Percentiles rank a stretch among this genome's conserved stretches.
These are phyloP conservation scores for Stegophylla sp. DNA, from an alignment of 2,888 invertebrate genomes.

Conservation along the genomic window DNA sequence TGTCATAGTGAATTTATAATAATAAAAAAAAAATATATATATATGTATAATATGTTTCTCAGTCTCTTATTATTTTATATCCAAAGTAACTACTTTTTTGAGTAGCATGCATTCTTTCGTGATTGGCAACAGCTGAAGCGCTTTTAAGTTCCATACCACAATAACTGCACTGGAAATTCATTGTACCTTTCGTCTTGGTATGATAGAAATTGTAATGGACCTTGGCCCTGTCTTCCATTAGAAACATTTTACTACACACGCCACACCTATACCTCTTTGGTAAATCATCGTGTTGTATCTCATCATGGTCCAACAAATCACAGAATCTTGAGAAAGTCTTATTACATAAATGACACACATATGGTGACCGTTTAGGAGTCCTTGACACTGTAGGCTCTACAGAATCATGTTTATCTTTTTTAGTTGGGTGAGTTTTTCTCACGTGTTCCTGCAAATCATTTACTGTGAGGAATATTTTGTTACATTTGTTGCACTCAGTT, in stretches of 20 bases:
- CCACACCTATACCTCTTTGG: slow-evolving; percentile 59
- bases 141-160: slow-evolving; percentile 51
- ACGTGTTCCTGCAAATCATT: slow-evolving; percentile 39
- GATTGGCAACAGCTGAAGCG: slow-evolving; percentile 50
- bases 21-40: slow-evolving; percentile 5
- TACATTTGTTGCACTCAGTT: slow-evolving; percentile 53
- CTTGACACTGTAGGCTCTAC: not conserved
- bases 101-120: slow-evolving; percentile 47
- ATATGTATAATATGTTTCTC: too few relatives aligned
- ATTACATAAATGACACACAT: slow-evolving; percentile 58
- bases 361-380: slow-evolving; percentile 34
- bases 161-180: slow-evolving; percentile 49
- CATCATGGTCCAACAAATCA: slow-evolving; percentile 60
- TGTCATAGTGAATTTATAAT: not conserved
- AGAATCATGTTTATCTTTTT: slow-evolving; percentile 7
- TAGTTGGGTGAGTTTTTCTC: slow-evolving; percentile 5
- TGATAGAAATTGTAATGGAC: slow-evolving; percentile 60
- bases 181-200: slow-evolving; percentile 56
- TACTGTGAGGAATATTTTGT: slow-evolving; percentile 48
- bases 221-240: slow-evolving; percentile 58
- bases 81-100: slow-evolving; percentile 25
- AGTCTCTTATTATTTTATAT: slow-evolving; percentile 51
- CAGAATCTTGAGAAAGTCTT: slow-evolving; percentile 60
- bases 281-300: slow-evolving; percentile 60
- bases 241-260: slow-evolving; percentile 61